Base-by-base conservation (phyloP, 2,113 vertebrate genomes). In the Colossoma macropomum region DNA sequence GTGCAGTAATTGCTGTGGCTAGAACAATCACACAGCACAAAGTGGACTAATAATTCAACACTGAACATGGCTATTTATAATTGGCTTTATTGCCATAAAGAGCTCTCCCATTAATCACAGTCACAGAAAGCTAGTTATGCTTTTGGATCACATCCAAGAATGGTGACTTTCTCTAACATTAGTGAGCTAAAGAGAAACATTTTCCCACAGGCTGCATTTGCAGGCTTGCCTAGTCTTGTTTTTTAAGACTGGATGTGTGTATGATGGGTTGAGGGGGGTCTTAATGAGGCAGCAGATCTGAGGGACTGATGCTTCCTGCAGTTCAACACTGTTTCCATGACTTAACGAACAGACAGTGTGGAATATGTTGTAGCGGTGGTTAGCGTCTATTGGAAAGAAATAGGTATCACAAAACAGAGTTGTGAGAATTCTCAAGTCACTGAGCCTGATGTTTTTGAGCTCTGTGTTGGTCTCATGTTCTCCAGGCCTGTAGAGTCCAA, bases 221-320 rank as follows among this genome's bases (percentile, higher is more conserved):
- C n/a, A 13, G 54, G 17, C 54, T 62, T 62, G 59, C n/a, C 54
- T 27, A 62, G 59, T 62, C 59, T 13, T 62, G 59, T 62, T 62
- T 25, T 60, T 13, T 12, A 9, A 69, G 8, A 11, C 32, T 41
- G 19, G 3, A n/a, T 69, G 32, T 34, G 32, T 41, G n/a, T 23
- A 38, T 38, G 30, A 23, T 41, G 17, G 68, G 2, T 62, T 34
- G 68, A 1, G 45, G 41, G 27, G 41, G 27, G 68, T 71, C 6
- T 71, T 71, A 71, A 71, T 71, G 68, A 41, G 41, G 41, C 21
- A n/a, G 38, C 21, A 5, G 34, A 71, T 71, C 68, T 30, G 41
- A 69, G 66, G 19, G 34, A 25, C 38, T n/a, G 23, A 34, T 15
- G 9, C 23, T 71, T 71, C 68, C 38, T 71, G 68, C 34, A 45